Percentiles rank a stretch among this genome's conserved stretches.
phyloP scores from a whole-genome alignment of 2,888 invertebrate genomes.

The Euproctis similis region DNA sequence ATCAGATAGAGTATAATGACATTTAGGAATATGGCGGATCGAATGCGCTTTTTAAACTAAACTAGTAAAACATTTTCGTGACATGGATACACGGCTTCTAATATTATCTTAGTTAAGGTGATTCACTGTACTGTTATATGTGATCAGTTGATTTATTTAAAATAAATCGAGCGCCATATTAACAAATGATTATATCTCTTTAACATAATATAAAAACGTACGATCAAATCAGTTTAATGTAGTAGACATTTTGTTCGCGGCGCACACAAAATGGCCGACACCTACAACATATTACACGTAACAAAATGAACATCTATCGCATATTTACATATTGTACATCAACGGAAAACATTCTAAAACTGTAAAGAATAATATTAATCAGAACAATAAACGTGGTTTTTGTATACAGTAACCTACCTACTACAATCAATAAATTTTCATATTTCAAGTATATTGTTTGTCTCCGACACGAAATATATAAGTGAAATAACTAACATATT shows the following conservation, averaged over 20 bases:
- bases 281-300: conserved; percentile 23
- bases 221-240: background rate
- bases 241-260: conserved; percentile 1
- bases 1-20: too few relatives aligned
- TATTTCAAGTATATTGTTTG: conserved; percentile 45
- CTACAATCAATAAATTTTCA: conserved; percentile 54
- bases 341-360: conserved; percentile 62
- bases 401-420: too few relatives aligned
- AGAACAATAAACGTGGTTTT: conserved; percentile 68
- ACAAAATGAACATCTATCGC: conserved; percentile 60
- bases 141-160: too few relatives aligned
- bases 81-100: too few relatives aligned
- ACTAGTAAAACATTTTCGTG: too few relatives aligned
- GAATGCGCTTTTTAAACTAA: too few relatives aligned
- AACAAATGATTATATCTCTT: too few relatives aligned
- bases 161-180: too few relatives aligned
- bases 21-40: too few relatives aligned
- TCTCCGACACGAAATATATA: conserved; percentile 35
- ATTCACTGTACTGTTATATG: too few relatives aligned
- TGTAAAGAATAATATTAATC: conserved; percentile 55
- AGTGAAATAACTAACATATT: too few relatives aligned
- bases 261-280: conserved; percentile 5
- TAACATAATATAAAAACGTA: conserved; percentile 9
- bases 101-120: too few relatives aligned
- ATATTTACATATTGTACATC: conserved; percentile 73